Base-by-base conservation (phyloP, 2,888 invertebrate genomes). In the Thera britannica region DNA sequence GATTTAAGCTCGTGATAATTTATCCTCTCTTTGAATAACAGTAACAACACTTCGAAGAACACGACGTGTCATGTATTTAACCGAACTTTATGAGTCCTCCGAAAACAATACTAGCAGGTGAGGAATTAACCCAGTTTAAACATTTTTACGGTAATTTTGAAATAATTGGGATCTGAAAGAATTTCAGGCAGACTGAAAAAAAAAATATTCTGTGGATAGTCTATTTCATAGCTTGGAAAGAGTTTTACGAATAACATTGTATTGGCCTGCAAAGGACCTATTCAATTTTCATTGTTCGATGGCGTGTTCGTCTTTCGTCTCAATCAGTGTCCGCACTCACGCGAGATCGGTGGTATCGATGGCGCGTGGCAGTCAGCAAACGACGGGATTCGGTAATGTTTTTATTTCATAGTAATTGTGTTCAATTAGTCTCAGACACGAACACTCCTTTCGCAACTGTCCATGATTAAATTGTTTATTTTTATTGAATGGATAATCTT, bases 371-470 rank as follows among this genome's bases (percentile, higher is more conserved):
- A 6, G 58, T 76, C 82, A 79, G 80, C 80, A 79, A 82, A 75
- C 75, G 76, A 75, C 75, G 68, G 70, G 65, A 74, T 77, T 71
- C 66, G 65, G 77, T 81, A 85, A 86, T 83, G 77, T 84, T 86
- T 83, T 86, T 80, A 84, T 85, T 84, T 83, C 80, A 82, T 74
- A 75, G 75, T 77, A 78, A 83, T 82, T 83, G 78, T 79, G 75
- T 76, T 78, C 81, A 83, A 88, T 87, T 86, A 79, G 83, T 81
- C 81, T 76, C 83, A 79, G 79, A 79, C 85, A 87, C 81, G 86
- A 81, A 81, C 55, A 54, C 51, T 51, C 57, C 58, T 65, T 54
- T 68, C 58, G 62, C 65, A 68, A 68, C 7, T 12, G 23, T 9
- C 51, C 38, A 49, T 56, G 55, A 67, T 67, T 59, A 56, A 57